Conservation (phyloP, 2,888 invertebrate genomes). For the Tiliacea aurago region DNA sequence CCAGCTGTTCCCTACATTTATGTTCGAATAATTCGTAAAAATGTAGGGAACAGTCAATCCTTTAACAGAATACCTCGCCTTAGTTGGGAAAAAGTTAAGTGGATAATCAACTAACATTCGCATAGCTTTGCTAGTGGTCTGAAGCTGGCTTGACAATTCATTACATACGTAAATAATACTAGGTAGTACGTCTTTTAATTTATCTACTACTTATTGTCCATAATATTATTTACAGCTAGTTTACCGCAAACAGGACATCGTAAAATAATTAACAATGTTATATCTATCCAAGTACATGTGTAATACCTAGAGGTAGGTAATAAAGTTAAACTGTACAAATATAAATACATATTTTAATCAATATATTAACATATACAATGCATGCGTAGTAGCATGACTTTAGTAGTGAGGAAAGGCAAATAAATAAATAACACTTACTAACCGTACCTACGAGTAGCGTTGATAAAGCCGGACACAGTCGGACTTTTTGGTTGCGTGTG, state of each 20-base stretch:
- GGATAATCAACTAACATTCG: not conserved
- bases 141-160: not conserved
- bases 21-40: too few species aligned
- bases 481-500: too few species aligned
- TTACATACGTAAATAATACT: not conserved
- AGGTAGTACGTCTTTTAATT: not conserved
- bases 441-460: too few species aligned
- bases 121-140: not conserved
- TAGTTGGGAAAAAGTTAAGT: not conserved
- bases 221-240: constrained; percentile 30
- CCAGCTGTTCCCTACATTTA: too few species aligned
- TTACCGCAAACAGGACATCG: constrained; percentile 28
- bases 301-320: not conserved
- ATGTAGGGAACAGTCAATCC: not conserved
- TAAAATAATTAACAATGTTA: constrained; percentile 15
- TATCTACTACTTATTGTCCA: constrained; percentile 1
- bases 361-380: not conserved
- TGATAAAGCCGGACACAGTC: too few species aligned
- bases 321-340: constrained; percentile 1
- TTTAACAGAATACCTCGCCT: not conserved
- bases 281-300: not conserved
- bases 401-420: not conserved
- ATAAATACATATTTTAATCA: not conserved
- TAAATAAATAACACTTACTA: not conserved
- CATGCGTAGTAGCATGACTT: not conserved